phyloP scores from a whole-genome alignment of 35 echinoderm and acorn worm genomes.

The Strongylocentrotus purpuratus region DNA sequence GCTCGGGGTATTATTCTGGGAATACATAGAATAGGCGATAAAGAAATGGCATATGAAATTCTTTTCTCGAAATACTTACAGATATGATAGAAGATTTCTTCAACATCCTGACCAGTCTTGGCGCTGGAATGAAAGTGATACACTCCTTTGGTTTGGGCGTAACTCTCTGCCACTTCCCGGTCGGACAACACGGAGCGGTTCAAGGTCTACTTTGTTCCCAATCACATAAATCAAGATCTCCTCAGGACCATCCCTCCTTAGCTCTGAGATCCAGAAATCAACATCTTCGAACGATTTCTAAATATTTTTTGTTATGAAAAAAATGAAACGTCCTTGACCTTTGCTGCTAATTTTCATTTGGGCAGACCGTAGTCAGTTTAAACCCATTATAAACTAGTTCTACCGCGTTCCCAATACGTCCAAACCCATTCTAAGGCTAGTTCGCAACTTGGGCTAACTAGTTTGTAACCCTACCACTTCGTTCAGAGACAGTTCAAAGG shows the following conservation, averaged over 20 bases:
- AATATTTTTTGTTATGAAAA: background rate
- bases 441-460: too few species aligned
- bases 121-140: constrained; percentile 27
- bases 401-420: too few species aligned
- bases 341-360: too few species aligned
- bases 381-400: too few species aligned
- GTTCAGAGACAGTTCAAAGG: too few species aligned
- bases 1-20: too few species aligned
- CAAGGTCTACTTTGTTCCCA: too few species aligned
- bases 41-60: background rate
- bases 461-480: too few species aligned
- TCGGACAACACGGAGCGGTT: too few species aligned
- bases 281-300: constrained; percentile 35
- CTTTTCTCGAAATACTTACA: constrained; percentile 26
- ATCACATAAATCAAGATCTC: background rate
- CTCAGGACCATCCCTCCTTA: constrained; percentile 14
- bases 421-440: too few species aligned
- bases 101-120: constrained; percentile 16
- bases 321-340: background rate
- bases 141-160: background rate
- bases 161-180: background rate
- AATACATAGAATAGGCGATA: too few species aligned
- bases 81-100: background rate
- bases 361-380: too few species aligned
- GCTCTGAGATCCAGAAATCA: constrained; percentile 19